phyloP scores from a whole-genome alignment of 2,797 vertebrate species.

The Pseudomugil tenellus region DNA sequence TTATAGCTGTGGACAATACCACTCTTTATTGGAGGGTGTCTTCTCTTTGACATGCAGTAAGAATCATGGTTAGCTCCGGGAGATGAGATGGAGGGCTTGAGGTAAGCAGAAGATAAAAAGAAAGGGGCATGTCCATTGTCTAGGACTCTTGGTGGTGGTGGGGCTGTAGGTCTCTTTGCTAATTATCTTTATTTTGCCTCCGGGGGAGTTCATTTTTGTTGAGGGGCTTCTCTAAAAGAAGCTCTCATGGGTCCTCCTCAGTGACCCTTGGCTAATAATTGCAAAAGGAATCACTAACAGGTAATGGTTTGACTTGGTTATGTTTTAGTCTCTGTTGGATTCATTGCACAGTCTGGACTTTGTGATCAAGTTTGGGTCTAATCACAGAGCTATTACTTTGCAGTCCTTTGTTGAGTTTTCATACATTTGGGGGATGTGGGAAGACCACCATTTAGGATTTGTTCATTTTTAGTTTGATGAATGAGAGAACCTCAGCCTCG shows the following conservation, averaged over 20 bases:
- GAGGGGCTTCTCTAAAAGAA: slow-evolving; percentile 67
- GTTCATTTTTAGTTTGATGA: slow-evolving; percentile 42
- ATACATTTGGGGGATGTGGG: slow-evolving; percentile 20
- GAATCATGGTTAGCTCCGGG: slow-evolving; percentile 34
- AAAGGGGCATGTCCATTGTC: slow-evolving; percentile 60
- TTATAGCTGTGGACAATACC: too few species aligned
- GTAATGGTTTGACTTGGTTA: slow-evolving; percentile 55
- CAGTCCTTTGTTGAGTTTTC: slow-evolving; percentile 28
- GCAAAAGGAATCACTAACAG: slow-evolving; percentile 62
- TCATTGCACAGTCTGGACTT: slow-evolving; percentile 25
- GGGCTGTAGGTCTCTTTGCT: slow-evolving; percentile 74
- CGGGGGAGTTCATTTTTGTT: slow-evolving; percentile 48
- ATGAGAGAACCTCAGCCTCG: slow-evolving; percentile 48
- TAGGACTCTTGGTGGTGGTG: slow-evolving; percentile 34
- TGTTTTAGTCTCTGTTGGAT: slow-evolving; percentile 55
- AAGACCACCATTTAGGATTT: slow-evolving; percentile 51
- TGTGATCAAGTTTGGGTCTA: slow-evolving; percentile 21
- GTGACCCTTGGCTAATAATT: slow-evolving; percentile 71
- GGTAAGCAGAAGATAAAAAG: slow-evolving; percentile 54
- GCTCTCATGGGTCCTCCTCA: slow-evolving; percentile 63
- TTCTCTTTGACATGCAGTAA: slow-evolving; percentile 21
- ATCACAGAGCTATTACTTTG: slow-evolving; percentile 3
- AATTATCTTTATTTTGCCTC: slow-evolving; percentile 85
- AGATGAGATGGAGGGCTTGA: slow-evolving; percentile 16
- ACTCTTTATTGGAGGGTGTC: too few species aligned